Conservation (phyloP, 2,888 invertebrate species). For the Cephus rjabovi region DNA sequence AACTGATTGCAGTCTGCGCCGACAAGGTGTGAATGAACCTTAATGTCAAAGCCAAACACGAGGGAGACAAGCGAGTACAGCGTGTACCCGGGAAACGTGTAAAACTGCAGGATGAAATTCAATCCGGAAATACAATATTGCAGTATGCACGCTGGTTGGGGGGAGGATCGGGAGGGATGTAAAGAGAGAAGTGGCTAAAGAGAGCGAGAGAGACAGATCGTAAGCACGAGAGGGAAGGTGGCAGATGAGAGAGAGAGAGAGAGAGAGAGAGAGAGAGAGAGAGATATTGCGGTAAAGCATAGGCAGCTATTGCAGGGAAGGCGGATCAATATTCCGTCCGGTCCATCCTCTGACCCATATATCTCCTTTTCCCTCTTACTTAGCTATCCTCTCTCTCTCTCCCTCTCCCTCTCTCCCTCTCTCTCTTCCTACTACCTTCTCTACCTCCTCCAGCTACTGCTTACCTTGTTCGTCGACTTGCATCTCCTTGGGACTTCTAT, state of each 20-base stretch:
- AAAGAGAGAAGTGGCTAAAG: constrained; percentile 10
- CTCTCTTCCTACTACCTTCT: not conserved
- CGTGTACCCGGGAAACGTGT: no score
- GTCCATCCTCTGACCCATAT: constrained; percentile 65
- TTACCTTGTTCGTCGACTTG: not conserved
- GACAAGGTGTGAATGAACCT: no score
- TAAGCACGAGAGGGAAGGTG: constrained; percentile 8
- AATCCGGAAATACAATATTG: no score
- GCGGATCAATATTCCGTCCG: constrained; percentile 64
- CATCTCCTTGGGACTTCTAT: no score
- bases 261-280: no score
- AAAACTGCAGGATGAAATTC: no score
- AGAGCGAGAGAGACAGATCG: constrained; percentile 2
- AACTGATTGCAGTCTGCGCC: no score
- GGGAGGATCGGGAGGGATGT: not conserved
- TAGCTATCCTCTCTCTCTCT: constrained; percentile 17
- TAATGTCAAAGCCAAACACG: no score
- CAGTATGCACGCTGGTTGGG: not conserved
- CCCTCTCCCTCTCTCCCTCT: not conserved
- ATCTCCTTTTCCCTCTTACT: constrained; percentile 58
- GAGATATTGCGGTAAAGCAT: constrained; percentile 11
- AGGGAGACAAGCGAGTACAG: no score
- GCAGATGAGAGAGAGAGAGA: not conserved
- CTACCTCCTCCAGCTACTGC: not conserved
- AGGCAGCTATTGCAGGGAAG: constrained; percentile 32